Evolutionary conservation across 2,888 invertebrate species (phyloP).

Genomic region (Drosophila subsilvestris): DNA sequence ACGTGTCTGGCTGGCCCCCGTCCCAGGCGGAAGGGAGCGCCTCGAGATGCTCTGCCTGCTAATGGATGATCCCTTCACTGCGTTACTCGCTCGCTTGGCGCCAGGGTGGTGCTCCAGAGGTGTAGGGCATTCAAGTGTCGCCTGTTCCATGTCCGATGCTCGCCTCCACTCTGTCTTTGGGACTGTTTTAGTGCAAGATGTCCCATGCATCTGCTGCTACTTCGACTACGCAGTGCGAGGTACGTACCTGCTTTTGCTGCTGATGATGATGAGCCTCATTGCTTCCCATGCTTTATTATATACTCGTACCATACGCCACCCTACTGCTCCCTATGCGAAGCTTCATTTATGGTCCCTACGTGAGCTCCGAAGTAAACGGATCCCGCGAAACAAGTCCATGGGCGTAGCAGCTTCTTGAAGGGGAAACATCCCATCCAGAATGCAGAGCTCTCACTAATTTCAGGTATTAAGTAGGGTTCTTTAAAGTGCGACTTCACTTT

Average conservation of each 20-base stretch:
- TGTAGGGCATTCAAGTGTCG: constrained; percentile 9
- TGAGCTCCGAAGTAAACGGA: constrained; percentile 41
- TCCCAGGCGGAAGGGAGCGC: background rate
- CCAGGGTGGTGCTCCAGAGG: background rate
- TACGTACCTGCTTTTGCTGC: background rate
- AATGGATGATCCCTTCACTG: constrained; percentile 12
- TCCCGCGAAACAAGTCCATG: constrained; percentile 3
- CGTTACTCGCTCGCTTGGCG: no score
- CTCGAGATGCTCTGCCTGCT: constrained; percentile 1
- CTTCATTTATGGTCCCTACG: constrained; percentile 67
- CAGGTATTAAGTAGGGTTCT: no score
- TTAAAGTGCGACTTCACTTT: no score
- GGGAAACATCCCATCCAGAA: background rate
- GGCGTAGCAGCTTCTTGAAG: constrained; percentile 7
- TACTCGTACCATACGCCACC: background rate
- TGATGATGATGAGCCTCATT: constrained; percentile 62
- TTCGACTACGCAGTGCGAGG: background rate
- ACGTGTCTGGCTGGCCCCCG: constrained; percentile 46
- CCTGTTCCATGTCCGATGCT: background rate
- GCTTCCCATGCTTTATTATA: constrained; percentile 63
- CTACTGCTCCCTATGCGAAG: constrained; percentile 56
- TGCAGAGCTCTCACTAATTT: background rate
- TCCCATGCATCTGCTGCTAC: constrained; percentile 52
- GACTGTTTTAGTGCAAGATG: constrained; percentile 52
- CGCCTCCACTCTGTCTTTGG: constrained; percentile 12